Percentiles rank a stretch among this genome's conserved stretches.
Conservation (phyloP, 2,797 vertebrate species). For the Melanogrammus aeglefinus region DNA sequence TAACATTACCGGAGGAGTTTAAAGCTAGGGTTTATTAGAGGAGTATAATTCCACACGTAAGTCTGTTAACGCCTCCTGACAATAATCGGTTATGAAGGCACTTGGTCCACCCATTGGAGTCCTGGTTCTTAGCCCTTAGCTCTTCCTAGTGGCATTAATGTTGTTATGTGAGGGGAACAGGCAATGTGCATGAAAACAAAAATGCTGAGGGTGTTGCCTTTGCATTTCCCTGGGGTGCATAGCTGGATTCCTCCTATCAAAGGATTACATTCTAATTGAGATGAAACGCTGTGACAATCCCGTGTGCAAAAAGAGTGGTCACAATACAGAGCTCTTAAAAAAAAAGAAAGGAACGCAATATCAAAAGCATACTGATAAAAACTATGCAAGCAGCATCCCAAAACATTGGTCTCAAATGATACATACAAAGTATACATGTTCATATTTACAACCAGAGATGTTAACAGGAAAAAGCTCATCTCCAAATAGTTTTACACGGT, state of each 20-base stretch:
- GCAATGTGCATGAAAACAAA: not conserved
- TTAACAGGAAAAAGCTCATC: slow-evolving; percentile 23
- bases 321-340: slow-evolving; percentile 15
- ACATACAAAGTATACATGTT: not conserved
- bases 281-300: slow-evolving; percentile 47
- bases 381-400: not conserved
- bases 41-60: not conserved
- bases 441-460: slow-evolving; percentile 7
- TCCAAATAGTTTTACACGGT: slow-evolving; percentile 10
- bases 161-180: not conserved
- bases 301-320: slow-evolving; percentile 49
- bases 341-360: slow-evolving; percentile 14
- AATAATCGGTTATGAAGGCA: not conserved
- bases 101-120: not conserved
- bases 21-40: not conserved
- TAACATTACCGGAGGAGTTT: not conserved
- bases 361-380: slow-evolving; percentile 28
- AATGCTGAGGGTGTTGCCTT: not conserved
- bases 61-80: not conserved
- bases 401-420: not conserved
- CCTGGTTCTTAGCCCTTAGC: not conserved
- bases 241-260: slow-evolving; percentile 23
- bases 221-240: not conserved
- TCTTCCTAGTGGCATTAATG: not conserved
- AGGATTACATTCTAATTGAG: slow-evolving; percentile 42